Conservation (phyloP, 2,888 invertebrate genomes). For the Cerastoderma edule region DNA sequence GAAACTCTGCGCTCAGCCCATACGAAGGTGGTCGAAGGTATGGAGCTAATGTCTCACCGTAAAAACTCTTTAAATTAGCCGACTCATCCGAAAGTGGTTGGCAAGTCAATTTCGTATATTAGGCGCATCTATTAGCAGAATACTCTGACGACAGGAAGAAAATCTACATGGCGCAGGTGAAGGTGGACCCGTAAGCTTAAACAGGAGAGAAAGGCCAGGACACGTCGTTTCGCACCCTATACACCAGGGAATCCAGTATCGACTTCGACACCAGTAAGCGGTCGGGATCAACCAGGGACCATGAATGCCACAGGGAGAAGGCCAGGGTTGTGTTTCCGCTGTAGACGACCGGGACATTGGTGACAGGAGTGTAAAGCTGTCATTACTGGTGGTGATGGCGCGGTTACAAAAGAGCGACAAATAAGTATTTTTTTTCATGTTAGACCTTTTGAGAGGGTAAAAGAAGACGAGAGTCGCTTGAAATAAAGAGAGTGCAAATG, state of each 20-base stretch:
- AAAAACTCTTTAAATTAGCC: constrained; percentile 34
- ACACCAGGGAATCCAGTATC: neutral
- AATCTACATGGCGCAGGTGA: constrained; percentile 36
- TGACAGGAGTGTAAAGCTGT: constrained; percentile 29
- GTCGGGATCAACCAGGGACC: neutral
- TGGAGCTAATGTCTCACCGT: constrained; percentile 27
- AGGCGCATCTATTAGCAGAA: constrained; percentile 37
- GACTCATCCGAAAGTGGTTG: constrained; percentile 33
- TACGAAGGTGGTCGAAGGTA: constrained; percentile 36
- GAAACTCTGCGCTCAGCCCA: constrained; percentile 7
- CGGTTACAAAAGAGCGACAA: neutral
- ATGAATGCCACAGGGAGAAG: neutral
- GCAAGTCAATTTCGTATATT: constrained; percentile 34
- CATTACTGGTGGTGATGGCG: neutral
- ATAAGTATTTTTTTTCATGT: constrained; percentile 26
- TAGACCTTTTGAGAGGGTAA: neutral
- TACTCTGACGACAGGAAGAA: constrained; percentile 40
- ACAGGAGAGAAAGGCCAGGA: constrained; percentile 13
- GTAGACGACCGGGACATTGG: constrained; percentile 37
- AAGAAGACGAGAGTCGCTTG: neutral
- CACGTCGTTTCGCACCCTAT: constrained; percentile 13
- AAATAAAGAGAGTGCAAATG: neutral
- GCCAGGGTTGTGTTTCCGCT: constrained; percentile 42
- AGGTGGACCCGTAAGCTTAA: constrained; percentile 32
- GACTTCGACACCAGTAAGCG: neutral